phyloP scores from a whole-genome alignment of 1,140 invertebrate genomes.

The Magallana gigas region DNA sequence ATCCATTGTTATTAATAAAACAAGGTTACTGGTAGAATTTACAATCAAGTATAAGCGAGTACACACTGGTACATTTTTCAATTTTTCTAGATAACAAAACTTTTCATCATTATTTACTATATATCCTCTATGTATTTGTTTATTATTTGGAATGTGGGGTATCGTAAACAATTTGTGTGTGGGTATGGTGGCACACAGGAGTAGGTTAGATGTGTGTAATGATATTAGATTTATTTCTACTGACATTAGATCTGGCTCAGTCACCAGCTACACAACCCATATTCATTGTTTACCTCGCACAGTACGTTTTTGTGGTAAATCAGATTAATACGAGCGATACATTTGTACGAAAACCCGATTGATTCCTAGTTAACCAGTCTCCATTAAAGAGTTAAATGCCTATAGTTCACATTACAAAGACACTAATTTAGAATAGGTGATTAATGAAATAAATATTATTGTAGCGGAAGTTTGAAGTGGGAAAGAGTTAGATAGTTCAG shows the following conservation, averaged over 20 bases:
- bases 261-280: neutral
- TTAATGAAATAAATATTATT: slow-evolving; percentile 34
- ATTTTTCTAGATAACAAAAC: too few species aligned
- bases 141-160: neutral
- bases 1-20: too few species aligned
- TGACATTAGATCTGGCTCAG: slow-evolving; percentile 8
- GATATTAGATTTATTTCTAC: slow-evolving; percentile 33
- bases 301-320: slow-evolving; percentile 28
- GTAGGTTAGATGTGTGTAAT: neutral
- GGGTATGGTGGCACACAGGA: neutral
- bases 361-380: slow-evolving; percentile 25
- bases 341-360: slow-evolving; percentile 1
- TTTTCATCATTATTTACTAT: too few species aligned
- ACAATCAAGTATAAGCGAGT: too few species aligned
- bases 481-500: neutral
- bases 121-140: too few species aligned
- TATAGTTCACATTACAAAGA: slow-evolving; percentile 15
- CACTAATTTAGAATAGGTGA: slow-evolving; percentile 31
- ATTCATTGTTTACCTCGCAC: neutral
- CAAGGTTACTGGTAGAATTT: too few species aligned
- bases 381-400: slow-evolving; percentile 35
- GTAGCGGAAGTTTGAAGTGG: slow-evolving; percentile 15
- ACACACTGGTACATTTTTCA: too few species aligned
- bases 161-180: slow-evolving; percentile 11
- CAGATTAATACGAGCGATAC: slow-evolving; percentile 13